These are phyloP conservation scores for Excalfactoria chinensis DNA, from an alignment of 2,113 vertebrate species.

Conservation along the genomic window DNA sequence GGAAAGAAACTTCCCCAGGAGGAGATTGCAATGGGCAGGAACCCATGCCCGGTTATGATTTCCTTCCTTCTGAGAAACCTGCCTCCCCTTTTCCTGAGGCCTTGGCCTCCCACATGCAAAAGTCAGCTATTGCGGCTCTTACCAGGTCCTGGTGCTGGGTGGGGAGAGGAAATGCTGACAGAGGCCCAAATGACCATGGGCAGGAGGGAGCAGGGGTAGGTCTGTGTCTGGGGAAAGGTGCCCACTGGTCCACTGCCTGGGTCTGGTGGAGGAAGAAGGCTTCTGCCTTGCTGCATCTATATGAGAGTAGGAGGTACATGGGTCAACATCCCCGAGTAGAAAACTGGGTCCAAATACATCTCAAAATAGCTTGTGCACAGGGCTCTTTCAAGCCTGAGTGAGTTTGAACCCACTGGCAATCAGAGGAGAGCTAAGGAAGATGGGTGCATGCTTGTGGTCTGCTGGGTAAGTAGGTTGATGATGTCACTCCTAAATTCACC, in stretches of 20 bases:
- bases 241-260: background rate
- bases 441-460: background rate
- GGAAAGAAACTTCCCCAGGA: constrained; percentile 17
- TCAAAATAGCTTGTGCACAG: background rate
- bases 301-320: background rate
- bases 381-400: background rate
- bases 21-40: constrained; percentile 9
- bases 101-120: background rate
- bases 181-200: background rate
- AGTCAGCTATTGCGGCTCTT: background rate
- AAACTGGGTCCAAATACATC: background rate
- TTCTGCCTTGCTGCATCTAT: background rate
- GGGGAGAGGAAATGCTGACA: background rate
- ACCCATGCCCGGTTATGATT: constrained; percentile 37
- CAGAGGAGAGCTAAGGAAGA: background rate
- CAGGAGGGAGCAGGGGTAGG: background rate
- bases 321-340: background rate
- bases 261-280: background rate
- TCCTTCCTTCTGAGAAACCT: constrained; percentile 61
- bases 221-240: background rate
- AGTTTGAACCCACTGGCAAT: background rate
- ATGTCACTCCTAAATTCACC: background rate
- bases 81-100: background rate
- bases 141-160: background rate
- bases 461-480: background rate